Evolutionary conservation across 2,797 vertebrate species (phyloP), one percentile per base, ranked within the genome.

Genomic region (Aulostomus chinensis): DNA sequence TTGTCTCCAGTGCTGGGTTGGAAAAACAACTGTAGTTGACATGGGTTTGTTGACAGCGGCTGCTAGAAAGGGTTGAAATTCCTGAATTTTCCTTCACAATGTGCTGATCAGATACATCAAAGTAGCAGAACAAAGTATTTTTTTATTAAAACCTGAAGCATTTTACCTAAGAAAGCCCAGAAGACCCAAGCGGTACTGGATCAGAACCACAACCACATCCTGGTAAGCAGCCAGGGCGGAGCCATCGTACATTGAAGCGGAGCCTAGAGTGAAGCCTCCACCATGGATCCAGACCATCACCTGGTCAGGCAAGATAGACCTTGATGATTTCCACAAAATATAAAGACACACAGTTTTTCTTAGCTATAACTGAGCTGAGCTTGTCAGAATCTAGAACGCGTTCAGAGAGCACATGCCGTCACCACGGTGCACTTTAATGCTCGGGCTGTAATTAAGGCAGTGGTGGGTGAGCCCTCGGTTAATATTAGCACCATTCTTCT

Each of bases 201-300:
- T 81, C 1, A 49, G 1, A 10, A 94, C 93, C 4, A 94, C 88
- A 14, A 95, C 86, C 25, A 94, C 78, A 9, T 93, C 60, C 66
- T 93, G 89, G 55, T 88, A 89, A 28, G 89, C 89, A 21, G 88
- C 82, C 73, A 95, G 17, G 0, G 56, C 73, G 2, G 93, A 91
- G 6, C 90, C 92, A 1, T 93, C 90, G 52, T 36, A 89, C 0
- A 53, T 0, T 3, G 89, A 91, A 1, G 90, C 90, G 9, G 73
- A 70, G 0, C 91, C 93, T 0, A 66, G 0, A 3, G 0, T 0
- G 0, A 94, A 68, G 0, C 22, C 87, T 11, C 91, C 93, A 10
- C 93, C 93, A 0, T 93, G 92, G 51, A 94, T 92, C 88, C 88
- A 93, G 5, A 92, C 87, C 92, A 94, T 90, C n/a, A 94, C 93